These are phyloP conservation scores for Cephus cinctus DNA, from an alignment of 1,140 invertebrate species.

Conservation along the genomic window DNA sequence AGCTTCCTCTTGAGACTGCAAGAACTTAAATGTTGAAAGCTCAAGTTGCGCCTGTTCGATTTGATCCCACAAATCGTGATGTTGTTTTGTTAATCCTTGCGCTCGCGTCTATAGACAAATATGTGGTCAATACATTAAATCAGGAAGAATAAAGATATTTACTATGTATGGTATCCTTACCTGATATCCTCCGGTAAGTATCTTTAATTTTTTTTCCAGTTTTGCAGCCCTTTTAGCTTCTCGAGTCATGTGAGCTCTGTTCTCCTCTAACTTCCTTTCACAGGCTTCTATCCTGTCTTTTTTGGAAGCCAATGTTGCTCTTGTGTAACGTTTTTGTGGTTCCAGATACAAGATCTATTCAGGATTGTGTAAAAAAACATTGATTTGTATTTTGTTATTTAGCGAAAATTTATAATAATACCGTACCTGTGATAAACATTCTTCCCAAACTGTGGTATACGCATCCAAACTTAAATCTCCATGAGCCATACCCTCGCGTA, in stretches of 20 bases:
- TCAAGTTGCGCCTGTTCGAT: slow-evolving; percentile 88
- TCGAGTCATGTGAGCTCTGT: slow-evolving; percentile 89
- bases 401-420: slow-evolving; percentile 10
- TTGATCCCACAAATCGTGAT: slow-evolving; percentile 85
- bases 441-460: slow-evolving; percentile 96
- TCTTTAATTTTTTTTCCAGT: slow-evolving; percentile 96
- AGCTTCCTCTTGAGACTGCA: slow-evolving; percentile 85
- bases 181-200: slow-evolving; percentile 90
- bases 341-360: slow-evolving; percentile 83
- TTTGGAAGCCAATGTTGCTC: slow-evolving; percentile 92
- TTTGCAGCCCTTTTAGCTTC: slow-evolving; percentile 96
- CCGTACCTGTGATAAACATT: slow-evolving; percentile 79
- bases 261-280: slow-evolving; percentile 90
- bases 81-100: slow-evolving; percentile 87
- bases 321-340: slow-evolving; percentile 86
- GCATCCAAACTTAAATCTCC: slow-evolving; percentile 89
- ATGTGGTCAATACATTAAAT: slow-evolving; percentile 9
- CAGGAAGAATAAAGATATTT: slow-evolving; percentile 3
- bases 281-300: slow-evolving; percentile 93
- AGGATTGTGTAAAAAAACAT: slow-evolving; percentile 16
- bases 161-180: slow-evolving; percentile 43
- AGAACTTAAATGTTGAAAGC: slow-evolving; percentile 87
- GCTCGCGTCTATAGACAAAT: slow-evolving; percentile 64
- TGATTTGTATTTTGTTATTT: slow-evolving; percentile 10
- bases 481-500: slow-evolving; percentile 92